These are phyloP conservation scores for Tautogolabrus adspersus DNA, from an alignment of 2,113 vertebrate genomes.

Conservation along the genomic window DNA sequence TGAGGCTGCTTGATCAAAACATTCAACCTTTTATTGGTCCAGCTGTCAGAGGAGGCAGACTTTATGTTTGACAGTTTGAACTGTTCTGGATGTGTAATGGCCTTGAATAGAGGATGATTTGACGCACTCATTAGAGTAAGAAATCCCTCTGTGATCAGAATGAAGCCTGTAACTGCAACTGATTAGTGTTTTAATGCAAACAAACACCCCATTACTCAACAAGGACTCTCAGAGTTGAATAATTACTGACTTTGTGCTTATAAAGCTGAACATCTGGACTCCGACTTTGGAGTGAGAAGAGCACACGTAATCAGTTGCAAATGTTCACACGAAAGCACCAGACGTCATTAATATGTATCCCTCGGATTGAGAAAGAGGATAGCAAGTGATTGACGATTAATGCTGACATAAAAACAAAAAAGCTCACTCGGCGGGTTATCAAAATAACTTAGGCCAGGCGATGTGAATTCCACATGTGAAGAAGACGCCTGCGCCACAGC, in stretches of 20 bases:
- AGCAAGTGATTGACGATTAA: slow-evolving; percentile 68
- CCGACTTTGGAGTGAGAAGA: slow-evolving; percentile 51
- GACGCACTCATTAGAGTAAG: slow-evolving; percentile 62
- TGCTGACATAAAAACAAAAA: slow-evolving; percentile 69
- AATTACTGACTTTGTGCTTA: slow-evolving; percentile 44
- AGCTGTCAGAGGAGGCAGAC: slow-evolving; percentile 65
- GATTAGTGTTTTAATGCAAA: slow-evolving; percentile 59
- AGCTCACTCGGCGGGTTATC: slow-evolving; percentile 44
- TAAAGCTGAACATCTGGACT: slow-evolving; percentile 75
- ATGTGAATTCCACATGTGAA: slow-evolving; percentile 52
- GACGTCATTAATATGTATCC: slow-evolving; percentile 79
- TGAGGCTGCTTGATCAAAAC: slow-evolving; percentile 79
- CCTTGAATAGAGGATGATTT: slow-evolving; percentile 49
- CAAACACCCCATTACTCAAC: slow-evolving; percentile 56
- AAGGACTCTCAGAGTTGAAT: slow-evolving; percentile 14
- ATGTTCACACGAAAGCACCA: slow-evolving; percentile 67
- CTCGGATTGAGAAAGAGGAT: slow-evolving; percentile 29
- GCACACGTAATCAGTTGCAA: slow-evolving; percentile 73
- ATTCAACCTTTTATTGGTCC: slow-evolving; percentile 68
- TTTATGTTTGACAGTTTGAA: slow-evolving; percentile 48
- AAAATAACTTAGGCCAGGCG: slow-evolving; percentile 34
- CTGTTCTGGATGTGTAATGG: slow-evolving; percentile 37
- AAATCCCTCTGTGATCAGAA: slow-evolving; percentile 40
- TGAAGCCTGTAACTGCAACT: slow-evolving; percentile 28
- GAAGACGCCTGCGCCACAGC: slow-evolving; percentile 29